Conservation (phyloP, 2,888 invertebrate species). For the Chelonus formosanus region DNA sequence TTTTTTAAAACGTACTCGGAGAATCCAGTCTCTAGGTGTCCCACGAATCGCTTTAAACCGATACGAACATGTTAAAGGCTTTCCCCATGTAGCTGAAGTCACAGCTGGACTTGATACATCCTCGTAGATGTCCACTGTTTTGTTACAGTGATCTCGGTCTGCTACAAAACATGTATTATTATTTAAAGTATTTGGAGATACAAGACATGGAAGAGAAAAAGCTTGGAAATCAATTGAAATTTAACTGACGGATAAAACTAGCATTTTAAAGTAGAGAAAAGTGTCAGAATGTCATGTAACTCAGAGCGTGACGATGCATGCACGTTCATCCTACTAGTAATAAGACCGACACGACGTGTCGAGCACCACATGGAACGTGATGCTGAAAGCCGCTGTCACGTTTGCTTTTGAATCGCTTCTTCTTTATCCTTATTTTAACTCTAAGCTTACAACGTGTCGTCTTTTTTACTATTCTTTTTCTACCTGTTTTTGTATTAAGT, state of each 20-base stretch:
- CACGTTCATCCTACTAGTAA: slow-evolving; percentile 46
- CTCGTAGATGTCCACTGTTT: slow-evolving; percentile 92
- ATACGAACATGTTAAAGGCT: slow-evolving; percentile 89
- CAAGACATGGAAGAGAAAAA: neutral
- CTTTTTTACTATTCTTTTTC: slow-evolving; percentile 25
- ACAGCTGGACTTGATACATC: slow-evolving; percentile 90
- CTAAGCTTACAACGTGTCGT: slow-evolving; percentile 16
- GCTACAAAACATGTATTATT: slow-evolving; percentile 55
- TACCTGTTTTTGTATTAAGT: slow-evolving; percentile 8
- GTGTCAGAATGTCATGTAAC: slow-evolving; percentile 33
- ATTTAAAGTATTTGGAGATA: neutral
- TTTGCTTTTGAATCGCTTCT: slow-evolving; percentile 19
- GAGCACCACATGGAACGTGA: slow-evolving; percentile 39
- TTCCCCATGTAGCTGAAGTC: slow-evolving; percentile 81
- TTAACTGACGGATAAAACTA: slow-evolving; percentile 1
- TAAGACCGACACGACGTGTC: slow-evolving; percentile 45
- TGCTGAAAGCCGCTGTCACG: slow-evolving; percentile 24
- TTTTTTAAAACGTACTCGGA: slow-evolving; percentile 89
- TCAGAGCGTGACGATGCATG: slow-evolving; percentile 47
- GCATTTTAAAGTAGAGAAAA: slow-evolving; percentile 1
- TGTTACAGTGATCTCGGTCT: slow-evolving; percentile 89
- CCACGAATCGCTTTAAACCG: slow-evolving; percentile 88
- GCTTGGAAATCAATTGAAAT: slow-evolving; percentile 5
- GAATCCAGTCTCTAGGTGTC: slow-evolving; percentile 88
- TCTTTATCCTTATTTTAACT: slow-evolving; percentile 13